These are phyloP conservation scores for Sminthurinus signatus DNA, from an alignment of 1,140 invertebrate species.

Conservation along the genomic window DNA sequence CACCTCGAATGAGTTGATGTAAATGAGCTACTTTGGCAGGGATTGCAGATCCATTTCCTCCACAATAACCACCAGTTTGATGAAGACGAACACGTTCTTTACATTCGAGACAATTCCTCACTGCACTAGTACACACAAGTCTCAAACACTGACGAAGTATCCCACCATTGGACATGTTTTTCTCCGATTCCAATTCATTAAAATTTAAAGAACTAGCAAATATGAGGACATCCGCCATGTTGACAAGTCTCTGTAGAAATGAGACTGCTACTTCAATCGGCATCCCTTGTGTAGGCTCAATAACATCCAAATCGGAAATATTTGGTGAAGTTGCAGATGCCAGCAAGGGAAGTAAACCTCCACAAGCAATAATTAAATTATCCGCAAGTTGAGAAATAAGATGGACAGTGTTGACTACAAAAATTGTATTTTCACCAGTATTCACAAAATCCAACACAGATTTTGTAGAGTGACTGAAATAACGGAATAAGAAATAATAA, in stretches of 20 bases:
- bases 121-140: conserved; percentile 78
- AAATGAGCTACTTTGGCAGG: conserved; percentile 59
- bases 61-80: conserved; percentile 39
- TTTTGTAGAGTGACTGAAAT: conserved; percentile 82
- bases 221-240: conserved; percentile 96
- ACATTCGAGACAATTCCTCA: conserved; percentile 96
- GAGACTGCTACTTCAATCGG: conserved; percentile 94
- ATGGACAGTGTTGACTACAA: conserved; percentile 98
- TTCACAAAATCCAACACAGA: conserved; percentile 98
- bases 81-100: conserved; percentile 78
- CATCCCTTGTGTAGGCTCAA: conserved; percentile 97
- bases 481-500: too few species aligned
- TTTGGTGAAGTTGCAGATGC: conserved; percentile 98
- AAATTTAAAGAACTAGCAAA: conserved; percentile 97
- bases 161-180: conserved; percentile 99
- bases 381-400: conserved; percentile 97
- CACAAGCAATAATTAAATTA: conserved; percentile 98
- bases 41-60: conserved; percentile 48
- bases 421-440: conserved; percentile 94
- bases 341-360: conserved; percentile 88
- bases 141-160: conserved; percentile 93
- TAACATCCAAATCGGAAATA: conserved; percentile 94
- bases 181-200: conserved; percentile 95
- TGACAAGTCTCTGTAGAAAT: conserved; percentile 91
- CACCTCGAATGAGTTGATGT: conserved; percentile 77